Conservation (phyloP, 2,888 invertebrate species). For the Hyposoter didymator region DNA sequence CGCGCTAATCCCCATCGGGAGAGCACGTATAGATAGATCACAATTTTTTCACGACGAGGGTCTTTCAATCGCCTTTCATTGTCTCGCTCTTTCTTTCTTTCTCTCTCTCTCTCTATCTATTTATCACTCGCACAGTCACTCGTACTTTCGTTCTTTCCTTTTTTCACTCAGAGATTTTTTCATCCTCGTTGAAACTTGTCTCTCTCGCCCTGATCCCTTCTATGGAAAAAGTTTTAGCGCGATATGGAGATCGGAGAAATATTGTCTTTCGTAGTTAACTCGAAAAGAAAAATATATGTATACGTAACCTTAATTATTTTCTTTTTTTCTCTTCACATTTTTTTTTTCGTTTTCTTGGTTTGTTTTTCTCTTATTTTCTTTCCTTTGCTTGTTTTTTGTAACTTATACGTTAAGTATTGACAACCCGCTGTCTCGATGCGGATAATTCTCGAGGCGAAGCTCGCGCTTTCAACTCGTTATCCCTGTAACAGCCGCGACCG, state of each 20-base stretch:
- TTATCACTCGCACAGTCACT: conserved; percentile 49
- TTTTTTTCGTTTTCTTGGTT: conserved; percentile 25
- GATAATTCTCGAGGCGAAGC: conserved; percentile 50
- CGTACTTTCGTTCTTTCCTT: conserved; percentile 28
- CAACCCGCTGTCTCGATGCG: conserved; percentile 61
- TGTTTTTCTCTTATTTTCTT: conserved; percentile 15
- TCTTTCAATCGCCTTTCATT: conserved; percentile 30
- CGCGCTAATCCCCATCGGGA: conserved; percentile 43
- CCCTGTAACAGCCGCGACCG: conserved; percentile 53
- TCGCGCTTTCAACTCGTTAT: conserved; percentile 52
- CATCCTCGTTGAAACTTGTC: conserved; percentile 29
- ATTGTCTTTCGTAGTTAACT: conserved; percentile 81
- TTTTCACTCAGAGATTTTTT: conserved; percentile 42
- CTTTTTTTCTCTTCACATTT: conserved; percentile 21
- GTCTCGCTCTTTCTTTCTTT: conserved; percentile 22
- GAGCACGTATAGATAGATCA: conserved; percentile 53
- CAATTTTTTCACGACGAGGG: conserved; percentile 59
- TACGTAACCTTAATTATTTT: conserved; percentile 49
- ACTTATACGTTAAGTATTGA: conserved; percentile 71
- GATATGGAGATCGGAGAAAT: conserved; percentile 80
- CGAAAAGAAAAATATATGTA: conserved; percentile 77
- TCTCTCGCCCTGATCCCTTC: conserved; percentile 41
- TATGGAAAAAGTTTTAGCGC: conserved; percentile 58
- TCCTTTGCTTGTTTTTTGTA: conserved; percentile 30
- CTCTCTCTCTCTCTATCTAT: conserved; percentile 3